Conservation (phyloP, 2,113 vertebrate genomes). For the Ahaetulla prasina region DNA sequence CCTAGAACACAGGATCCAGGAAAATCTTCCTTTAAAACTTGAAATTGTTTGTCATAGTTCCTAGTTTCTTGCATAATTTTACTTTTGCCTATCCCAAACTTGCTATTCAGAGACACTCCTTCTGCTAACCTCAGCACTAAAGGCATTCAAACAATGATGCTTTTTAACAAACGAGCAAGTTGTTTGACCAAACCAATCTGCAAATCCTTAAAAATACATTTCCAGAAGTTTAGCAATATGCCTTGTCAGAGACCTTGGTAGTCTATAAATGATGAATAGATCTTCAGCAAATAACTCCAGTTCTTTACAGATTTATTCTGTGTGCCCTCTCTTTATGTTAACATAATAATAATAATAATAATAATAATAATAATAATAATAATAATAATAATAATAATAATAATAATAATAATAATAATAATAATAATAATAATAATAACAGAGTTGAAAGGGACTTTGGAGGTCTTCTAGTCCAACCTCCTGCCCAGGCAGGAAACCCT, state of each 20-base stretch:
- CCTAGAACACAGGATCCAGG: neutral
- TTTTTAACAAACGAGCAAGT: neutral
- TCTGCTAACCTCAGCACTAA: neutral
- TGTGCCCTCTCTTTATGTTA: neutral
- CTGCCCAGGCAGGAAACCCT: no score
- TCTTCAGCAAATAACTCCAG: neutral
- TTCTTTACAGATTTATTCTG: neutral
- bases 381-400: no score
- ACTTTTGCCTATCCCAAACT: neutral
- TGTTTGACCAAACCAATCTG: neutral
- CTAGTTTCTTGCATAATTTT: neutral
- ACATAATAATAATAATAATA: no score
- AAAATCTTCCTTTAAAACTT: neutral
- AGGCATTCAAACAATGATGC: neutral
- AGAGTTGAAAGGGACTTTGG: no score
- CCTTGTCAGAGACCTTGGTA: neutral
- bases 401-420: no score
- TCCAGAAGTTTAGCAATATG: neutral
- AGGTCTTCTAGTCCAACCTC: no score
- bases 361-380: no score
- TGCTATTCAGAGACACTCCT: neutral
- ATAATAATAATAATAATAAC: no score
- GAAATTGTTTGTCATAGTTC: neutral
- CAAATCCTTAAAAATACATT: neutral
- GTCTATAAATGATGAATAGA: neutral